Percentiles rank a stretch among this genome's conserved stretches.
phyloP scores from a whole-genome alignment of 1,140 invertebrate genomes.

The Cotesia typhae region DNA sequence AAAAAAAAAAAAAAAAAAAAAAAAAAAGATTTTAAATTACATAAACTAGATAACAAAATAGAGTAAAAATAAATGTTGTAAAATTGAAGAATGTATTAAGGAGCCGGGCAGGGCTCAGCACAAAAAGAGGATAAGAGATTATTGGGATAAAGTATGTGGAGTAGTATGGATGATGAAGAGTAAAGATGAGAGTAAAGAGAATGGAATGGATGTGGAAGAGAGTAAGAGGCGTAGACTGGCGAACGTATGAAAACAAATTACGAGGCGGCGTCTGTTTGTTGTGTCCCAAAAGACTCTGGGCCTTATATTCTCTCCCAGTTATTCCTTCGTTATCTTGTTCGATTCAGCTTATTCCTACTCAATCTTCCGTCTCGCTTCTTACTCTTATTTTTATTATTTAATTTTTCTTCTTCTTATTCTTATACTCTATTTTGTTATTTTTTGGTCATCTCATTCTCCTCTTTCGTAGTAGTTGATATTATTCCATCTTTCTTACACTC shows the following conservation, averaged over 20 bases:
- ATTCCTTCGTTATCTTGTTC: constrained; percentile 17
- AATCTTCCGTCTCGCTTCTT: constrained; percentile 37
- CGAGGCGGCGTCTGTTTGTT: constrained; percentile 64
- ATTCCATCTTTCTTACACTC: too few species aligned
- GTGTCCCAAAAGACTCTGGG: constrained; percentile 45
- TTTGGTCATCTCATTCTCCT: too few species aligned
- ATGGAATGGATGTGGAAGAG: constrained; percentile 24
- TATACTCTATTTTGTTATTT: constrained; percentile 6
- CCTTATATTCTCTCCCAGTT: constrained; percentile 30
- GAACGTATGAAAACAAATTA: constrained; percentile 65
- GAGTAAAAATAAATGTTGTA: neutral
- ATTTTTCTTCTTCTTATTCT: too few species aligned
- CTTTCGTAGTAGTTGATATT: too few species aligned
- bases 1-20: neutral
- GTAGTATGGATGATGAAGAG: constrained; percentile 15
- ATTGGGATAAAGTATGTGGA: neutral
- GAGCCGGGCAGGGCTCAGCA: too few species aligned
- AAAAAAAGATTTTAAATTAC: neutral
- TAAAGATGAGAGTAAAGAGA: constrained; percentile 37
- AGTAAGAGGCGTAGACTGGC: constrained; percentile 54
- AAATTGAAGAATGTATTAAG: constrained; percentile 12
- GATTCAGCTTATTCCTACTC: constrained; percentile 1
- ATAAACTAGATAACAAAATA: neutral
- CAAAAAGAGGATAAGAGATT: neutral
- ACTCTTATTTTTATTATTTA: constrained; percentile 27